These are phyloP conservation scores for Sarcophaga subvicina DNA, from an alignment of 2,888 invertebrate genomes.

Conservation along the genomic window DNA sequence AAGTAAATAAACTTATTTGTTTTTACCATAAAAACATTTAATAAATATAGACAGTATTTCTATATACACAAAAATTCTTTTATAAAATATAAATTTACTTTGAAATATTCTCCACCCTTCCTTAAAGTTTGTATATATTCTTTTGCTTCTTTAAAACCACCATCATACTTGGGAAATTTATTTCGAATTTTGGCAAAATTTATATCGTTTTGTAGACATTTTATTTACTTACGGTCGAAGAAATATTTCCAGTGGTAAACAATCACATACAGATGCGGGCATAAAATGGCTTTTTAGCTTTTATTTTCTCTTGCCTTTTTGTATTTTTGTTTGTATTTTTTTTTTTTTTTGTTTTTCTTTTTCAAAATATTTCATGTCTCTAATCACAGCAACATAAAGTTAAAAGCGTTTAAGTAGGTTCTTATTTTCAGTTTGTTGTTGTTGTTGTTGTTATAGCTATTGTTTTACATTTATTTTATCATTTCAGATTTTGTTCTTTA, in stretches of 20 bases:
- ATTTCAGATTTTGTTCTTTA: background rate
- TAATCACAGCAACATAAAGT: background rate
- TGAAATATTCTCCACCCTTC: background rate
- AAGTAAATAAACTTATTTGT: conserved; percentile 6
- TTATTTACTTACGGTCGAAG: background rate
- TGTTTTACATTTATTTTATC: background rate
- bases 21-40: background rate
- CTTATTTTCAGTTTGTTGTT: background rate
- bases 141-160: background rate
- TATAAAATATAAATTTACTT: background rate
- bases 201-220: background rate
- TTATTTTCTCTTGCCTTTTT: no score
- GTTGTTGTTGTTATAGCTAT: background rate
- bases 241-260: background rate
- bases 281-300: background rate
- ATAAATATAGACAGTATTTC: no score
- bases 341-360: no score
- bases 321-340: no score
- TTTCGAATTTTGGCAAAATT: background rate
- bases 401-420: background rate
- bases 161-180: background rate
- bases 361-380: background rate
- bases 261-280: background rate
- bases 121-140: background rate
- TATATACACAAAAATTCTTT: background rate